A percentile compares a stretch with the other conserved stretches of the same genome.
Evolutionary conservation across 2,888 invertebrate species (phyloP).

Genomic region (Germaria angustata): DNA sequence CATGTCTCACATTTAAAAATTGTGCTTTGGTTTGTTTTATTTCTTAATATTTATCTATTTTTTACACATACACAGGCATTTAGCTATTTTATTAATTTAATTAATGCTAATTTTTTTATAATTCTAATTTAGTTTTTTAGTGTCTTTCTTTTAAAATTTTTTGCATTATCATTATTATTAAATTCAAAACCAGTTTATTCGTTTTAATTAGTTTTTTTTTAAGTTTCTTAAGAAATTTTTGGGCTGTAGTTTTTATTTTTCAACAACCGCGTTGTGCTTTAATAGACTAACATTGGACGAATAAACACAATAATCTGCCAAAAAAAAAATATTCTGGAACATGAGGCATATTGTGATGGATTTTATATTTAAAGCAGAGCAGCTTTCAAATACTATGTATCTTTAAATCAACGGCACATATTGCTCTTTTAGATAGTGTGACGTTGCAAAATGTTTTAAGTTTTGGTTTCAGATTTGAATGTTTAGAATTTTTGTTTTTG

Average conservation of each 20-base stretch:
- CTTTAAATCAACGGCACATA: neutral
- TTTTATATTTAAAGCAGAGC: neutral
- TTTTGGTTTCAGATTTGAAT: neutral
- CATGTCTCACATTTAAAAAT: neutral
- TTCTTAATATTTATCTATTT: neutral
- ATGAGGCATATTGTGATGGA: neutral
- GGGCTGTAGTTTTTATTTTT: slow-evolving; percentile 2
- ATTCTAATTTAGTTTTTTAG: neutral
- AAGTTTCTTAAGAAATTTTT: neutral
- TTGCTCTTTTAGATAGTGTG: neutral
- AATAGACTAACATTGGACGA: slow-evolving; percentile 45
- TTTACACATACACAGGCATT: neutral
- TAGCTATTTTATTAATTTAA: neutral
- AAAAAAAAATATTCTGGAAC: slow-evolving; percentile 27
- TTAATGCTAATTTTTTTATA: neutral
- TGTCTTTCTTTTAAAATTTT: no score
- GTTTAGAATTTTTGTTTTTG: neutral
- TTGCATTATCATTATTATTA: neutral
- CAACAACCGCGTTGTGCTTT: slow-evolving; percentile 42
- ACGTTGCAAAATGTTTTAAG: neutral
- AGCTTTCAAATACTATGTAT: neutral
- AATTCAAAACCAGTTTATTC: slow-evolving; percentile 5
- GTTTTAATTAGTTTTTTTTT: neutral
- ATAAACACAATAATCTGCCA: slow-evolving; percentile 23
- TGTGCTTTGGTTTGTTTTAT: neutral